Evolutionary conservation across 2,113 vertebrate genomes (phyloP).

Genomic region (Spea bombifrons): DNA sequence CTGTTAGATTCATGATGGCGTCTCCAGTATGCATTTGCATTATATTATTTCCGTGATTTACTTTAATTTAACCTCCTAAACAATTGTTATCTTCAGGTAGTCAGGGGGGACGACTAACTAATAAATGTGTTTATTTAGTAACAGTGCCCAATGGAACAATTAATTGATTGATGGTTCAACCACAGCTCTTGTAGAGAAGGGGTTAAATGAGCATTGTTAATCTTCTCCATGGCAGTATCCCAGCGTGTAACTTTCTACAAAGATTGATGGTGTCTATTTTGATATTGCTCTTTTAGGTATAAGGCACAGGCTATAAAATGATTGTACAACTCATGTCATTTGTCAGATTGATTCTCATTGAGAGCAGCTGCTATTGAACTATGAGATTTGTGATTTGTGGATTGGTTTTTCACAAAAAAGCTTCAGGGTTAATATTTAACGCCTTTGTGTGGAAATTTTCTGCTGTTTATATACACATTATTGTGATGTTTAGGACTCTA

Average conservation of each 20-base stretch:
- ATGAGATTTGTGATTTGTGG: not conserved
- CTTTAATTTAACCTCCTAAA: too few relatives aligned
- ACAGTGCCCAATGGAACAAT: not conserved
- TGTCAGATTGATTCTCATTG: not conserved
- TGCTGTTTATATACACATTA: not conserved
- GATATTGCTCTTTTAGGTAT: constrained; percentile 6
- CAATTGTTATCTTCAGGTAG: too few relatives aligned
- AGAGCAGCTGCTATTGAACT: not conserved
- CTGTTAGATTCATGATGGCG: too few relatives aligned
- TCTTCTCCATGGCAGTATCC: not conserved
- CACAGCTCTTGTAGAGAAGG: not conserved
- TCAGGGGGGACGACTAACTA: not conserved
- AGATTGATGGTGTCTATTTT: constrained; percentile 16
- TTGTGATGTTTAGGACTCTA: too few relatives aligned
- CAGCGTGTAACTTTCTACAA: not conserved
- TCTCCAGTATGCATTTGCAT: too few relatives aligned
- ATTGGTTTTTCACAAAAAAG: not conserved
- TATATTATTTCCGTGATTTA: too few relatives aligned
- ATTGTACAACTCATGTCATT: constrained; percentile 2
- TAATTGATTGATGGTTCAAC: not conserved
- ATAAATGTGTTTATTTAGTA: not conserved
- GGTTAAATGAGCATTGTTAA: constrained; percentile 9
- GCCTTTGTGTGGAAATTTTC: not conserved
- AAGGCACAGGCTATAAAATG: not conserved
- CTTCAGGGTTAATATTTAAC: not conserved